These are phyloP conservation scores for Apteryx mantelli DNA, from an alignment of 2,113 vertebrate genomes.

Conservation along the genomic window DNA sequence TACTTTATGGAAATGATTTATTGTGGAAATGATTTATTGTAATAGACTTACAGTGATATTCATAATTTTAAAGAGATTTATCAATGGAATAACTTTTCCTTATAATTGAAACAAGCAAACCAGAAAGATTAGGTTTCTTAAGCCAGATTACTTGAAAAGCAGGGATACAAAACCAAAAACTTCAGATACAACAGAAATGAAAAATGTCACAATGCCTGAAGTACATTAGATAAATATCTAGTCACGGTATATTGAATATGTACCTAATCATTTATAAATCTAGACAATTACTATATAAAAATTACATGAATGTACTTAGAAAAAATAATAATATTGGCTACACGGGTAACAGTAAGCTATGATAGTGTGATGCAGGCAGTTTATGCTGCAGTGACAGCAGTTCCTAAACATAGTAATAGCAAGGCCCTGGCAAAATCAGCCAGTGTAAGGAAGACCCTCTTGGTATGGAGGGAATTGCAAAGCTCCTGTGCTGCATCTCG, in stretches of 20 bases:
- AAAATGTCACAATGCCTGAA: neutral
- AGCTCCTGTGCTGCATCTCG: neutral
- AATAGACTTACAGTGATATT: rapidly evolving
- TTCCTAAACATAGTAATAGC: neutral
- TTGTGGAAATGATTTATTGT: no score
- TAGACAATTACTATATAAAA: neutral
- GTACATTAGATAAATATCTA: neutral
- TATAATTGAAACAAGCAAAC: neutral
- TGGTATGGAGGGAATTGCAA: neutral
- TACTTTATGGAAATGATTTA: rapidly evolving
- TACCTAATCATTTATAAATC: neutral
- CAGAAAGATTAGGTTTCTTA: neutral
- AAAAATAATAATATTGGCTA: neutral
- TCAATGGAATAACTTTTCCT: neutral
- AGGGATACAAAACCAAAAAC: neutral
- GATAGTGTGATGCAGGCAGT: neutral
- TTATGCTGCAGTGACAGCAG: neutral
- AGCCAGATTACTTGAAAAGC: neutral
- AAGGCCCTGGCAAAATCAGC: neutral
- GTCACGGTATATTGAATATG: neutral
- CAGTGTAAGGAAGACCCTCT: neutral
- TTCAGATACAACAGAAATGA: rapidly evolving
- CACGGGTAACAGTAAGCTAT: neutral
- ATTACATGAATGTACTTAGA: neutral
- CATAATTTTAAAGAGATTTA: neutral